Evolutionary conservation across 2,888 invertebrate species (phyloP).

Genomic region (Xestia ashworthii): DNA sequence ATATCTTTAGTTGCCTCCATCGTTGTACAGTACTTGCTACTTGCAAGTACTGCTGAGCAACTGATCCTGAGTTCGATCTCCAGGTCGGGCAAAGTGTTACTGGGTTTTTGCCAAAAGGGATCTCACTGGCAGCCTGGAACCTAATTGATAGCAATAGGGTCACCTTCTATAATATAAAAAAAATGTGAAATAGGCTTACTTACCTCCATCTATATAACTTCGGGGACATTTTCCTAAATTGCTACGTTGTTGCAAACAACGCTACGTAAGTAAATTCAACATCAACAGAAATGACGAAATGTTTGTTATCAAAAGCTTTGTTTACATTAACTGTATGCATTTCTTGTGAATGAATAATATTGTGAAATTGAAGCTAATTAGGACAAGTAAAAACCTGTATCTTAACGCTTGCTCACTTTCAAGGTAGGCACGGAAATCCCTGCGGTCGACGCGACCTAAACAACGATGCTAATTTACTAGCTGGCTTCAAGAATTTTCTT

Average conservation of each 20-base stretch:
- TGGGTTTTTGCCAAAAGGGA: too few species aligned
- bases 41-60: too few species aligned
- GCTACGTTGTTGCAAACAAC: neutral
- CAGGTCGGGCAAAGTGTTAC: too few species aligned
- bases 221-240: neutral
- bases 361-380: conserved; percentile 32
- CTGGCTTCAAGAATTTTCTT: neutral
- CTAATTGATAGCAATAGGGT: too few species aligned
- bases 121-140: too few species aligned
- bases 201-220: too few species aligned
- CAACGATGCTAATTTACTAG: neutral
- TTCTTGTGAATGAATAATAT: conserved; percentile 21
- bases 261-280: neutral
- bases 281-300: conserved; percentile 33
- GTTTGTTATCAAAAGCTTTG: conserved; percentile 16
- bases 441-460: neutral
- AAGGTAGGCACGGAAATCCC: conserved; percentile 29
- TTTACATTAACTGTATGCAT: neutral
- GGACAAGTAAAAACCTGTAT: conserved; percentile 8
- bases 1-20: too few species aligned
- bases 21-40: too few species aligned
- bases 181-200: too few species aligned
- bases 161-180: too few species aligned
- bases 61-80: too few species aligned
- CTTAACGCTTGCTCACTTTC: conserved; percentile 32